These are phyloP conservation scores for Drosophila sordidula DNA, from an alignment of 2,888 invertebrate species.

Conservation along the genomic window DNA sequence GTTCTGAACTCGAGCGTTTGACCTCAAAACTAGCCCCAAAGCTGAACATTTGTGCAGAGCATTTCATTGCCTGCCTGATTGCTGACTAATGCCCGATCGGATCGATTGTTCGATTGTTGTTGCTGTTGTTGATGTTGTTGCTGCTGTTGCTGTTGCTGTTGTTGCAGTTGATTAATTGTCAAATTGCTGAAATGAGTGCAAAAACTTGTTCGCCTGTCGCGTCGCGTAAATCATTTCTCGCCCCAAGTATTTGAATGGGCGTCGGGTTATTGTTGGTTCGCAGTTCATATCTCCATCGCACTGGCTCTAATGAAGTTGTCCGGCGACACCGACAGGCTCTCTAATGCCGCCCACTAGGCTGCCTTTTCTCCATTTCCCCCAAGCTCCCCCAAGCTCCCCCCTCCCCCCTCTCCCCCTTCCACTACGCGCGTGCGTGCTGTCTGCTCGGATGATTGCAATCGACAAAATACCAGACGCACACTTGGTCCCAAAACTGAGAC, in stretches of 20 bases:
- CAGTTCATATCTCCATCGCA: conserved; percentile 43
- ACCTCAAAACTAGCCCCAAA: conserved; percentile 55
- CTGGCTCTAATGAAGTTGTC: conserved; percentile 59
- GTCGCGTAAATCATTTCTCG: conserved; percentile 71
- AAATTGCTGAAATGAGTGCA: conserved; percentile 81
- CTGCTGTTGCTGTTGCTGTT: conserved; percentile 49
- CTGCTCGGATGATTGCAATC: conserved; percentile 74
- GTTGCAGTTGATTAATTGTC: conserved; percentile 78
- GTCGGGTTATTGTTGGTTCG: conserved; percentile 30
- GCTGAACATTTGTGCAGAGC: conserved; percentile 57
- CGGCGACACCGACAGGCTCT: conserved; percentile 16
- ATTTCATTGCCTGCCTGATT: conserved; percentile 60
- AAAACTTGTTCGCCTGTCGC: conserved; percentile 77
- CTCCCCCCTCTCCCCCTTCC: conserved; percentile 9
- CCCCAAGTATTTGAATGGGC: conserved; percentile 31
- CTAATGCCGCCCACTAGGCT: conserved; percentile 29
- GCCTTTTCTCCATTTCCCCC: conserved; percentile 10
- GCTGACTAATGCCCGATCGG: conserved; percentile 65
- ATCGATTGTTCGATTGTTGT: conserved; percentile 54
- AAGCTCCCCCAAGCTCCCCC: not conserved
- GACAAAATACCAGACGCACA: conserved; percentile 58
- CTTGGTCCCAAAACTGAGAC: conserved; percentile 32
- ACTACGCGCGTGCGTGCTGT: conserved; percentile 77
- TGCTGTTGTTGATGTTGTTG: conserved; percentile 20
- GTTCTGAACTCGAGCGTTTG: conserved; percentile 72